Percentiles rank a stretch among this genome's conserved stretches.
phyloP scores from a whole-genome alignment of 1,140 invertebrate species.

The Pachypsylla venusta region DNA sequence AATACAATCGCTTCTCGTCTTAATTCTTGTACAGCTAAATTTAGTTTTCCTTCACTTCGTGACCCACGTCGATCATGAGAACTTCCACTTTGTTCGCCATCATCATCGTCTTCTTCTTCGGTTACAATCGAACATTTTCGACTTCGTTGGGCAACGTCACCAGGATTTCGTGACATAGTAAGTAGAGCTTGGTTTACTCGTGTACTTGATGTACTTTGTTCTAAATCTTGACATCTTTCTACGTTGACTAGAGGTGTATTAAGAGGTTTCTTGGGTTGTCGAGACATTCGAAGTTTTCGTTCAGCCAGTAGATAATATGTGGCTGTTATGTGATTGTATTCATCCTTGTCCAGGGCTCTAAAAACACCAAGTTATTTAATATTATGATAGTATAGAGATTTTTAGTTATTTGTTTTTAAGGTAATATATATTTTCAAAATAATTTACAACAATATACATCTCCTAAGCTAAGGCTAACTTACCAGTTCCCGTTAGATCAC shows the following conservation, averaged over 20 bases:
- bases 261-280: constrained; percentile 41
- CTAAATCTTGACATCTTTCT: neutral
- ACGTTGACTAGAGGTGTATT: constrained; percentile 7
- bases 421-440: too few species aligned
- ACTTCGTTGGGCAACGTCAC: constrained; percentile 33
- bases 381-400: too few species aligned
- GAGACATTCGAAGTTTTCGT: constrained; percentile 59
- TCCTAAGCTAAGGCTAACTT: too few species aligned
- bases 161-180: constrained; percentile 11
- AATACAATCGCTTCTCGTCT: constrained; percentile 28
- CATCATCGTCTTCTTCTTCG: constrained; percentile 67
- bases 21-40: constrained; percentile 23
- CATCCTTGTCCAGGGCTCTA: constrained; percentile 84
- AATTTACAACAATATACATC: too few species aligned
- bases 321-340: constrained; percentile 96
- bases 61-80: constrained; percentile 26
- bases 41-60: constrained; percentile 27
- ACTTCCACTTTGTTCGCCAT: constrained; percentile 30
- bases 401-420: neutral
- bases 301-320: constrained; percentile 96
- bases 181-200: neutral
- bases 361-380: too few species aligned
- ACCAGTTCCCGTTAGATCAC: too few species aligned
- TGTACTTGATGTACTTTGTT: neutral
- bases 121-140: constrained; percentile 78